Conservation (phyloP, 1,140 invertebrate genomes). For the Solenopsis fugax region DNA sequence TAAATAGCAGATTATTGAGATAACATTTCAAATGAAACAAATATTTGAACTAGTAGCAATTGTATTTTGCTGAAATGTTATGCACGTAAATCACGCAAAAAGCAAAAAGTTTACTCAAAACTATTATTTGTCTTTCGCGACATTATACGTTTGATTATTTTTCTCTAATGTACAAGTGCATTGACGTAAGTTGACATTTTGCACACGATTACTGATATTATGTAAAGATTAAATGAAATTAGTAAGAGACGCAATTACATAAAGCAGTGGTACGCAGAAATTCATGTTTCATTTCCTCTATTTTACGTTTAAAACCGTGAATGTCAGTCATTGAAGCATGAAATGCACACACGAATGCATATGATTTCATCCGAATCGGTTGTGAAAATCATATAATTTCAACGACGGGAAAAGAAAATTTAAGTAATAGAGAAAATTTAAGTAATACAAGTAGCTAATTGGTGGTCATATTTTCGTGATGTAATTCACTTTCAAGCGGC, state of each 20-base stretch:
- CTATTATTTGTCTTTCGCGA: not conserved
- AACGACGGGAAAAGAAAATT: constrained; percentile 17
- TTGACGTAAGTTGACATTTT: not conserved
- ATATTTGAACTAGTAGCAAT: not conserved
- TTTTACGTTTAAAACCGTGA: not conserved
- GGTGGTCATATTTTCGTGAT: constrained; percentile 12
- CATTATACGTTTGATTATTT: constrained; percentile 41
- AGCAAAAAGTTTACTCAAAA: constrained; percentile 42
- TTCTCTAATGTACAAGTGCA: not conserved
- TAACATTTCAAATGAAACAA: not conserved
- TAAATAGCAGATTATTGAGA: not conserved
- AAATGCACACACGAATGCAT: not conserved
- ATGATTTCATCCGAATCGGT: not conserved
- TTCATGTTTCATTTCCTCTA: not conserved
- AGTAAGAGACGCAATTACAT: not conserved
- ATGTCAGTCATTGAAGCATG: too few relatives aligned
- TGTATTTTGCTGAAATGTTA: not conserved
- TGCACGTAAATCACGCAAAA: not conserved
- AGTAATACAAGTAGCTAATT: constrained; percentile 14
- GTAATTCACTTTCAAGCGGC: constrained; percentile 29
- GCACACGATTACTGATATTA: constrained; percentile 4
- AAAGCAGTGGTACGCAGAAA: not conserved
- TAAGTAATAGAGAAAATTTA: not conserved
- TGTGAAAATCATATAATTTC: not conserved
- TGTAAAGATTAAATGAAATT: not conserved